Percentiles rank a stretch among this genome's conserved stretches.
Evolutionary conservation across 2,797 vertebrate genomes (phyloP).

Genomic region (Falco cherrug): DNA sequence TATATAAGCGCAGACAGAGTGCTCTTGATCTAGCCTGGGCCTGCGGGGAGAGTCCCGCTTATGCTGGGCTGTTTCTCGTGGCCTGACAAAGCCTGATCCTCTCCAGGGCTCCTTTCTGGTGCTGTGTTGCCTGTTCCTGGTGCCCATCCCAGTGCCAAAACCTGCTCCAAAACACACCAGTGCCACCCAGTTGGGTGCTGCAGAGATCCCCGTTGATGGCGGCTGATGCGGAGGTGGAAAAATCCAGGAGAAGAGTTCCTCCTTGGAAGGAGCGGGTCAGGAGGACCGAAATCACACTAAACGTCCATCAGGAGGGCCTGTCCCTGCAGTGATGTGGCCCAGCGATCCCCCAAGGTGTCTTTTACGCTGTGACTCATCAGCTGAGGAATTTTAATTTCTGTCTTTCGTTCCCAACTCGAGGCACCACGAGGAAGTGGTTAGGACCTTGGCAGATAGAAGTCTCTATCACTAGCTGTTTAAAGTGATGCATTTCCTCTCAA

Average conservation of each 20-base stretch:
- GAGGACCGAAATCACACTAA: background rate
- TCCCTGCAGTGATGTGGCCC: background rate
- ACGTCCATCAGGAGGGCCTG: background rate
- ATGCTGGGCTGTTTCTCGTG: background rate
- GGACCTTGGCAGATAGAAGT: background rate
- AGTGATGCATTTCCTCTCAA: background rate
- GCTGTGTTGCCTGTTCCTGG: background rate
- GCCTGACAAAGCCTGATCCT: background rate
- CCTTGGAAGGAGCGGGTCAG: background rate
- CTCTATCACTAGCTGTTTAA: background rate
- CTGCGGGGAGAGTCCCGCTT: background rate
- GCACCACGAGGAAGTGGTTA: background rate
- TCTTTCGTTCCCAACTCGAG: background rate
- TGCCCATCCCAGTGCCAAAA: fast-evolving
- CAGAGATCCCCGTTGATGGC: background rate
- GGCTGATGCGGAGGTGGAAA: background rate
- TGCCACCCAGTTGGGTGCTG: fast-evolving
- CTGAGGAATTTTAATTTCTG: background rate
- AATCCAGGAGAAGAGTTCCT: background rate
- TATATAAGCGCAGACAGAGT: background rate
- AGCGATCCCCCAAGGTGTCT: slow-evolving; percentile 1
- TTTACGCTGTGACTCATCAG: background rate
- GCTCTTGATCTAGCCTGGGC: background rate
- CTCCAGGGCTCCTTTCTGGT: background rate
- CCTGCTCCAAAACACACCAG: background rate